A percentile compares a stretch with the other conserved stretches of the same genome.
phyloP scores from a whole-genome alignment of 2,888 invertebrate species.

The Ligdia adustata region DNA sequence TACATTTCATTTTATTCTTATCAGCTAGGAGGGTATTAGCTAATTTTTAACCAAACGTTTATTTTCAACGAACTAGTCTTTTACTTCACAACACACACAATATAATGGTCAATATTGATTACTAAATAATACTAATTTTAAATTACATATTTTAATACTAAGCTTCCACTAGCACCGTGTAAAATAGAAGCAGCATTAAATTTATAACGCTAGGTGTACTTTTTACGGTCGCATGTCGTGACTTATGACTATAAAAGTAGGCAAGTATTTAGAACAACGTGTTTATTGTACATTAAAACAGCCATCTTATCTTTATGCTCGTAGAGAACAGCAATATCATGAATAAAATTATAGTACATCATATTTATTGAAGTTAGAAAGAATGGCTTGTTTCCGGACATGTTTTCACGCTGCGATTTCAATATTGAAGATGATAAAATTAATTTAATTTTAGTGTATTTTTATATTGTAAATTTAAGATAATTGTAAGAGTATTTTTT shows the following conservation, averaged over 20 bases:
- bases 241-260: constrained; percentile 69
- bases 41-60: too few species aligned
- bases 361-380: constrained; percentile 45
- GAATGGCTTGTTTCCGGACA: constrained; percentile 28
- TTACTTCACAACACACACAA: too few species aligned
- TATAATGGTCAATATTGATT: too few species aligned
- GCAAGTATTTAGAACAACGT: constrained; percentile 66
- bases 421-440: constrained; percentile 21
- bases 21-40: too few species aligned
- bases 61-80: too few species aligned
- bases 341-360: constrained; percentile 59
- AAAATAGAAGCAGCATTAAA: constrained; percentile 44
- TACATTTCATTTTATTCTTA: too few species aligned
- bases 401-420: constrained; percentile 30
- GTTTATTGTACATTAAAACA: constrained; percentile 70
- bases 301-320: constrained; percentile 55
- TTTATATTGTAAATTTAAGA: not conserved
- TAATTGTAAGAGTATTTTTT: not conserved
- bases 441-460: not conserved
- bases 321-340: constrained; percentile 49
- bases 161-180: constrained; percentile 4
- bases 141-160: too few species aligned
- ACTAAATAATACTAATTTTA: too few species aligned
- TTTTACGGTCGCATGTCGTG: constrained; percentile 71
- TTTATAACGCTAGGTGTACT: constrained; percentile 59